Conservation (phyloP, 2,797 vertebrate species). For the Bufotes viridis region DNA sequence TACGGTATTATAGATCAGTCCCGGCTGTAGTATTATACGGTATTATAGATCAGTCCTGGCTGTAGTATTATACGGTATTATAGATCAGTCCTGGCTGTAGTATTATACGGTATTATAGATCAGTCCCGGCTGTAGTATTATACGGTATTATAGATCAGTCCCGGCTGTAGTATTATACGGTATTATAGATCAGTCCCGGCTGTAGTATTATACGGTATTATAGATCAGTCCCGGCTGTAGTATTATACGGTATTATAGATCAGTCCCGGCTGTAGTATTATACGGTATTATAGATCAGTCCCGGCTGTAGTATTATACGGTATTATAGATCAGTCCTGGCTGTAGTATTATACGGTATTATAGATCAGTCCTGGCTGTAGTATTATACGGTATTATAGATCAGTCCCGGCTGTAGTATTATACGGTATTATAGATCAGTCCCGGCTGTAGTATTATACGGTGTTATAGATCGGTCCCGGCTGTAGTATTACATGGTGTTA, state of each 20-base stretch:
- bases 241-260: no score
- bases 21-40: neutral
- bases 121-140: neutral
- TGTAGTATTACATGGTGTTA: no score
- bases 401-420: neutral
- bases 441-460: no score
- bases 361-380: neutral
- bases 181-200: no score
- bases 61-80: neutral
- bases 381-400: neutral
- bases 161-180: no score
- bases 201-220: no score
- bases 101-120: neutral
- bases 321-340: neutral
- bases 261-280: neutral
- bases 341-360: neutral
- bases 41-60: neutral
- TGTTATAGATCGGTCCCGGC: no score
- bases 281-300: neutral
- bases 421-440: neutral
- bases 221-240: neutral
- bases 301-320: neutral
- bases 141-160: neutral
- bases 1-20: neutral
- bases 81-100: neutral